phyloP scores from a whole-genome alignment of 2,888 invertebrate genomes.

The Dicycla oo region DNA sequence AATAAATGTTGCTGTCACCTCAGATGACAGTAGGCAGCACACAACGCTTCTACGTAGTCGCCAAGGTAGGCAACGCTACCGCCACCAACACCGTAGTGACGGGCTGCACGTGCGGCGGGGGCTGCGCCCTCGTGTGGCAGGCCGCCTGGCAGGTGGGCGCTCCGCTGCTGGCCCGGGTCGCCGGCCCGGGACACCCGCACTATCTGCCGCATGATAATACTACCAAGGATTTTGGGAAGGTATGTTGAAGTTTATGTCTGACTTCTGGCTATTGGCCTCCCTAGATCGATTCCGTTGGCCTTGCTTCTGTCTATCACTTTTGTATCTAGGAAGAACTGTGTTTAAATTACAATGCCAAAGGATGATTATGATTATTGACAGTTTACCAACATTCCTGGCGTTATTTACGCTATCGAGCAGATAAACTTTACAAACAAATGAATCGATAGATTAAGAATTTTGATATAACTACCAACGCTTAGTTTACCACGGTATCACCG shows the following conservation, averaged over 20 bases:
- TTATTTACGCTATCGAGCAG: not conserved
- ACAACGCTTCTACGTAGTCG: slow-evolving; percentile 95
- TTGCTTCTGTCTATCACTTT: too few relatives aligned
- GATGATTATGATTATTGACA: not conserved
- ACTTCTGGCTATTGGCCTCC: not conserved
- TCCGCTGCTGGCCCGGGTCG: slow-evolving; percentile 94
- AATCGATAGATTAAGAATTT: not conserved
- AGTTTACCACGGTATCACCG: too few relatives aligned
- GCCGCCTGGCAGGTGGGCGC: slow-evolving; percentile 97
- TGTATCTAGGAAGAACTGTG: too few relatives aligned
- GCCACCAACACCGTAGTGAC: slow-evolving; percentile 21
- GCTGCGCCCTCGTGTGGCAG: slow-evolving; percentile 94
- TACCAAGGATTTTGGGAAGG: slow-evolving; percentile 92
- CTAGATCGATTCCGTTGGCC: too few relatives aligned
- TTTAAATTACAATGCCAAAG: too few relatives aligned
- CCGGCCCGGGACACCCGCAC: slow-evolving; percentile 85
- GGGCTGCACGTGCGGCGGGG: slow-evolving; percentile 60
- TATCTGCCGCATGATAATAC: slow-evolving; percentile 91
- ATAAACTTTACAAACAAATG: not conserved
- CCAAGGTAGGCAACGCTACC: slow-evolving; percentile 65
- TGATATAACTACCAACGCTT: too few relatives aligned
- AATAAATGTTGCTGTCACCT: too few relatives aligned
- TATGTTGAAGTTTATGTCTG: too few relatives aligned
- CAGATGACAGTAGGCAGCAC: slow-evolving; percentile 95
- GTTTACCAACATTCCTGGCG: not conserved